A percentile compares a stretch with the other conserved stretches of the same genome.
These are phyloP conservation scores for Lates japonicus DNA, from an alignment of 2,797 vertebrate species.

Conservation along the genomic window DNA sequence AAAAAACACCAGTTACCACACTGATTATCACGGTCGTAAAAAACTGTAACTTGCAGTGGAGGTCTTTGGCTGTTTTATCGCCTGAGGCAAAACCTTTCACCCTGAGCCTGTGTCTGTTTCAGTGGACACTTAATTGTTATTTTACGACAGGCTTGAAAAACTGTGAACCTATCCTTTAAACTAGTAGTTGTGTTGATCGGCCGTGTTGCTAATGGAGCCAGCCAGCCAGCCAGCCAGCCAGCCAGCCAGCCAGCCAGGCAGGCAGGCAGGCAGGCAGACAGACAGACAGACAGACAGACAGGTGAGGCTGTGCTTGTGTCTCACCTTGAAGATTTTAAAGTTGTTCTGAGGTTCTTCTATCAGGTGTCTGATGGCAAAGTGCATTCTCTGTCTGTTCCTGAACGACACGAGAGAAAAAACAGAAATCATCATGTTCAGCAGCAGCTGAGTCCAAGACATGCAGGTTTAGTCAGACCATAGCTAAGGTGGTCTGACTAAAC, in stretches of 20 bases:
- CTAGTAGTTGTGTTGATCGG: neutral
- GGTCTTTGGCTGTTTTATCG: neutral
- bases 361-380: slow-evolving; percentile 95
- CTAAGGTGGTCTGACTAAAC: neutral
- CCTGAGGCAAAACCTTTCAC: neutral
- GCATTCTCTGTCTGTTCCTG: slow-evolving; percentile 97
- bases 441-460: neutral
- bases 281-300: neutral
- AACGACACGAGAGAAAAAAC: slow-evolving; percentile 32
- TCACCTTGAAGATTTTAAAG: slow-evolving; percentile 99
- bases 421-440: slow-evolving; percentile 4
- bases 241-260: too few relatives aligned
- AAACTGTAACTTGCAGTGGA: neutral
- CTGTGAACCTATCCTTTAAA: neutral
- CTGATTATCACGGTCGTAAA: too few relatives aligned
- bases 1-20: too few relatives aligned
- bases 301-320: neutral
- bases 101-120: too few relatives aligned
- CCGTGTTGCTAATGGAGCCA: neutral
- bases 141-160: too few relatives aligned
- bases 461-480: neutral
- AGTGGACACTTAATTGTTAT: too few relatives aligned
- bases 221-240: too few relatives aligned
- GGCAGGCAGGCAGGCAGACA: too few relatives aligned
- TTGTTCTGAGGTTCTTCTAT: slow-evolving; percentile 99